Evolutionary conservation across 2,888 invertebrate genomes (phyloP), one percentile per base, ranked within the genome.

Genomic region (Linnaemya tessellans): DNA sequence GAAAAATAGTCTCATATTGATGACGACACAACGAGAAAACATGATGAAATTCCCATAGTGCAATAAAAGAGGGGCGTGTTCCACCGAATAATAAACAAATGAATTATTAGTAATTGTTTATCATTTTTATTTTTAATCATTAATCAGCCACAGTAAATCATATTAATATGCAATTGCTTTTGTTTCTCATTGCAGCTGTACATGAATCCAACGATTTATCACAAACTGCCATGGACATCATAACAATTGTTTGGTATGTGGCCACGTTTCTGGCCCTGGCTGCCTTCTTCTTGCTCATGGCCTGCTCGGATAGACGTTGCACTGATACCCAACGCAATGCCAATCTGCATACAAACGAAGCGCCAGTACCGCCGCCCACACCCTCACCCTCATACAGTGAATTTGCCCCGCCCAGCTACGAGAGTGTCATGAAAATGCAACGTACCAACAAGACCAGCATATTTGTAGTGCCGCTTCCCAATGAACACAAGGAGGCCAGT

Each of bases 391-490:
- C 92, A 0, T 92, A 92, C 80, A 91, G 91, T 84, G 91, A 92
- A 89, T 92, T 92, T 78, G 92, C 92, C 3, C 92, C 92, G 60
- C 92, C 92, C 54, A 92, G 91, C 75, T 92, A 92, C 82, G 92
- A 92, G 54, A 89, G 91, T 4, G 92, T 92, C 3, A 89, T 92
- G 86, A 91, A 91, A 79, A 90, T 90, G 88, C 88, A 90, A 83
- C 88, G 88, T 51, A 88, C 90, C 56, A 89, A 89, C 68, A 88
- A 89, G 18, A 87, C 89, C n/a, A 88, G 90, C 30, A 89, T 92
- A 41, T 92, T 90, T 87, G 91, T 92, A n/a, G 90, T 92, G 86
- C 92, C 92, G 41, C 89, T 91, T 30, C 71, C 88, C 0, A 68
- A 60, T 7, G 84, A 87, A 7, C 82, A 51, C 49, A 71, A 85